Evolutionary conservation across 30 jellyfish, hydroid and myxozoan genomes (phyloP).

Genomic region (Turritopsis rubra): DNA sequence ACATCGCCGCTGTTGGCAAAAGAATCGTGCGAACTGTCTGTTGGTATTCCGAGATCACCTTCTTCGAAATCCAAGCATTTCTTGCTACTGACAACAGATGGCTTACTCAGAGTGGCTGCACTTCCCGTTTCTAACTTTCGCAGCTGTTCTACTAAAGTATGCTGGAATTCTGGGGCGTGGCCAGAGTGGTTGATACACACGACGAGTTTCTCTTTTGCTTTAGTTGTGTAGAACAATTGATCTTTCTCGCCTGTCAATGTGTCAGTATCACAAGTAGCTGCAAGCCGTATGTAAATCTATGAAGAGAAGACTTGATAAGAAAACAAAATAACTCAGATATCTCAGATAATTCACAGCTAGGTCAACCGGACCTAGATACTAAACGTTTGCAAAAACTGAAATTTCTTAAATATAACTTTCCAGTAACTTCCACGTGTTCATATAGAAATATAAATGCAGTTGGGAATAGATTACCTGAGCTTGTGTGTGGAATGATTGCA

Average conservation of each 20-base stretch:
- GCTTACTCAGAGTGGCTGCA: not conserved
- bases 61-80: constrained; percentile 17
- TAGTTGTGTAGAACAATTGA: constrained; percentile 17
- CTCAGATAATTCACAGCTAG: too few relatives aligned
- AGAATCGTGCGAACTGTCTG: not conserved
- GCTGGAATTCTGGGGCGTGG: constrained; percentile 34
- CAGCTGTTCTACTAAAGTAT: constrained; percentile 18
- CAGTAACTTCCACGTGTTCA: too few relatives aligned
- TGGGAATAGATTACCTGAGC: constrained; percentile 21
- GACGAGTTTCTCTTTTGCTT: constrained; percentile 26
- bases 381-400: too few relatives aligned
- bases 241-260: constrained; percentile 39
- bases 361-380: too few relatives aligned
- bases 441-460: not conserved
- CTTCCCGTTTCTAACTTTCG: constrained; percentile 5
- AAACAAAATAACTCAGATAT: too few relatives aligned
- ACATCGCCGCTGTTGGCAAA: not conserved
- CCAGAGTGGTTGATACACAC: constrained; percentile 26
- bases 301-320: not conserved
- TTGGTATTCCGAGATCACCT: not conserved
- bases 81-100: constrained; percentile 1
- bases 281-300: constrained; percentile 33
- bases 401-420: too few relatives aligned
- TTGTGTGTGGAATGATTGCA: constrained; percentile 29
- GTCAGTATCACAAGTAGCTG: constrained; percentile 15